Conservation (phyloP, 2,888 invertebrate species). For the Oscheius sp. region DNA sequence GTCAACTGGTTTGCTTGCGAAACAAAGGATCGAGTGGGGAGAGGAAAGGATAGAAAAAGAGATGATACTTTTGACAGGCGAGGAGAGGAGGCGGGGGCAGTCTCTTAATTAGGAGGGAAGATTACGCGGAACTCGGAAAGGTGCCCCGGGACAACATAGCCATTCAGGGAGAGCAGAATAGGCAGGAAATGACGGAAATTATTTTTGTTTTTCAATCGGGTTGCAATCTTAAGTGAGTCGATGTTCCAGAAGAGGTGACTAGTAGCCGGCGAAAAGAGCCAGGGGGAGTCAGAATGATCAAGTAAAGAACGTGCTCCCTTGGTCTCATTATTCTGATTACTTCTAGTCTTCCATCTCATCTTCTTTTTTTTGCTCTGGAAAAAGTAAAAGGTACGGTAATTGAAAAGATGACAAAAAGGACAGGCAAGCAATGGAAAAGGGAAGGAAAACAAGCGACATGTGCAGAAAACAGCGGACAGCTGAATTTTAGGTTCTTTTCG, state of each 20-base stretch:
- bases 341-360: background rate
- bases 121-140: slow-evolving; percentile 1
- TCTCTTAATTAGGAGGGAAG: background rate
- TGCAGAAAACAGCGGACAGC: too few relatives aligned
- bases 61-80: slow-evolving; percentile 3
- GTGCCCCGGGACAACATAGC: background rate
- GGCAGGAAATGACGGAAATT: too few relatives aligned
- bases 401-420: background rate
- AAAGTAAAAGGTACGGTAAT: background rate
- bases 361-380: too few relatives aligned
- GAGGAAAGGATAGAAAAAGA: slow-evolving; percentile 27
- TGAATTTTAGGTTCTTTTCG: too few relatives aligned
- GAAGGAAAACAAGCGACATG: background rate
- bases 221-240: too few relatives aligned
- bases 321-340: background rate
- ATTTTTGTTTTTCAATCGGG: too few relatives aligned
- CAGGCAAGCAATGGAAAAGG: background rate
- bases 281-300: background rate
- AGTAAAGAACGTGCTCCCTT: background rate
- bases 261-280: too few relatives aligned
- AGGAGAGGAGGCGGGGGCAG: background rate
- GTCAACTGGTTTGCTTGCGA: slow-evolving; percentile 9
- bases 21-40: slow-evolving; percentile 20
- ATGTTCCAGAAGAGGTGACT: too few relatives aligned
- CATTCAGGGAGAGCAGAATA: too few relatives aligned